Conservation (phyloP, 2,797 vertebrate genomes). For the Sebastes paucispinis region DNA sequence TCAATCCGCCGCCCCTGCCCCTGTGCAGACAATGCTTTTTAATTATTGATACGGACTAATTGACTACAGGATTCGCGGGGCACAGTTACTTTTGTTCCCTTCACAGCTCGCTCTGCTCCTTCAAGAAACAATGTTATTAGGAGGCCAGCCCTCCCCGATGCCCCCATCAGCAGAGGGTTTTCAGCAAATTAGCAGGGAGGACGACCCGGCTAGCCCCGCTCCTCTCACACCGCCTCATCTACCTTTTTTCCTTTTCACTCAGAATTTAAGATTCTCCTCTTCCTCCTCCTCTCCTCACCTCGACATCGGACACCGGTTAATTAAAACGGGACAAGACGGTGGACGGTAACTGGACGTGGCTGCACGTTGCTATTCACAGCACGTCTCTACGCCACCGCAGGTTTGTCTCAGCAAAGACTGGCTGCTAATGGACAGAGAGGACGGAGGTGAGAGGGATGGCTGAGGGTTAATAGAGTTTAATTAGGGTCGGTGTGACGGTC, state of each 20-base stretch:
- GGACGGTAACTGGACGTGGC: constrained; percentile 11
- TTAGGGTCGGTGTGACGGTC: constrained; percentile 39
- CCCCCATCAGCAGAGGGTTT: too few relatives aligned
- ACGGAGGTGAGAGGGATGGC: constrained; percentile 15
- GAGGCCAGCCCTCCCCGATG: constrained; percentile 70
- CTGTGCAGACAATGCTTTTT: constrained; percentile 84
- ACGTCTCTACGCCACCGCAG: background rate
- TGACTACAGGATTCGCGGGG: constrained; percentile 94
- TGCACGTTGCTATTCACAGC: constrained; percentile 44
- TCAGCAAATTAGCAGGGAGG: constrained; percentile 84
- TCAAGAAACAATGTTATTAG: constrained; percentile 83
- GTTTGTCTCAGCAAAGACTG: constrained; percentile 20
- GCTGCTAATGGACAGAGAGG: constrained; percentile 33
- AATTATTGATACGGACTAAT: constrained; percentile 98
- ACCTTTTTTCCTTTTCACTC: constrained; percentile 41
- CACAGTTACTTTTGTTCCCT: constrained; percentile 85
- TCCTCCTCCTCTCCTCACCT: constrained; percentile 55
- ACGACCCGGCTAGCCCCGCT: constrained; percentile 56
- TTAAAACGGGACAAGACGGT: constrained; percentile 54
- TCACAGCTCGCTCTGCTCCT: constrained; percentile 76
- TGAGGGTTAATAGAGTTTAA: constrained; percentile 66
- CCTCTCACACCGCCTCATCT: constrained; percentile 5
- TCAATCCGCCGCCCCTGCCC: constrained; percentile 82
- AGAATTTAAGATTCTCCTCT: constrained; percentile 70
- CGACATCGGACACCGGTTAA: constrained; percentile 68